Evolutionary conservation across 1,140 invertebrate genomes (phyloP), one percentile per base, ranked within the genome.

Genomic region (Acyrthosiphon pisum): DNA sequence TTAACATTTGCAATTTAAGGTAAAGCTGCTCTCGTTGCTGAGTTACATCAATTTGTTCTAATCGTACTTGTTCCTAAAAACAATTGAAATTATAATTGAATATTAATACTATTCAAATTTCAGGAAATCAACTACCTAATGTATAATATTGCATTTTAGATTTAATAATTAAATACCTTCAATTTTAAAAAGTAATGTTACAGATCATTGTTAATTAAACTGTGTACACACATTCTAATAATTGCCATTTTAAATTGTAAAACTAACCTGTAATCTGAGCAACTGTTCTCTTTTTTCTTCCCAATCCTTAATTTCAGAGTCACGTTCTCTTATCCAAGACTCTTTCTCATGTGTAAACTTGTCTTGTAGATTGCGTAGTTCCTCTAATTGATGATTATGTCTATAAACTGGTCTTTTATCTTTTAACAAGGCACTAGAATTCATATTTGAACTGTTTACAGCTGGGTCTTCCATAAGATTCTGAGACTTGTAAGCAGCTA

Each of bases 11-110:
- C 94, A 98, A 96, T 94, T 98, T 97, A 53, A 98, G 95, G 95
- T 98, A 98, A 26, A 99, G 95, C 94, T 98, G 97, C 94, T 99
- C 98, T 22, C 98, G 95, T 95, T 99, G 98, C 94, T 98, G 97
- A 30, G 96, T 97, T 26, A 99, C 96, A 94, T 99, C 98, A 68
- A 96, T 96, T 95, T 98, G 97, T 94, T 98, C 97, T 23, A 96
- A 96, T 26, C 96, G 95, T 26, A 97, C 94, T 95, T 97, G 96
- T 94, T 97, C 97, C 95, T 97, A 95, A 90, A 26, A 35, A 37
- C n/a, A 90, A 91, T 87, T 53, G 26, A 22, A 60, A 92, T 87
- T 88, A 37, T 50, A 23, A 23, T 35, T 50, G 7, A n/a, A 44
- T 44, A 44, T 86, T 26, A 11, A 46, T 9, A 44, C 4, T 44